Evolutionary conservation across 2,797 vertebrate genomes (phyloP).

Genomic region (Manis pentadactyla): DNA sequence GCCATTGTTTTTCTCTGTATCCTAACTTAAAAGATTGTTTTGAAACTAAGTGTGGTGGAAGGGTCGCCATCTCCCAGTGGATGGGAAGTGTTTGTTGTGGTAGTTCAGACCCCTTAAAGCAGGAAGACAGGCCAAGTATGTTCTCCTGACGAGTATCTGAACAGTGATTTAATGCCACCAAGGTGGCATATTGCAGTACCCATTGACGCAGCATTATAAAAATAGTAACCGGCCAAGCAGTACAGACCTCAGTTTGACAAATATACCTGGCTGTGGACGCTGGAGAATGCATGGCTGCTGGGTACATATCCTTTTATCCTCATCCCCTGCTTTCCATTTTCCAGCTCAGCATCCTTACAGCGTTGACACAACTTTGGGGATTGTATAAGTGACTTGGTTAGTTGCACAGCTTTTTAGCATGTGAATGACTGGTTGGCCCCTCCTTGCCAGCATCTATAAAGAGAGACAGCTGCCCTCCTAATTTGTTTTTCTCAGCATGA

Average conservation of each 20-base stretch:
- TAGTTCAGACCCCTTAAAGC: background rate
- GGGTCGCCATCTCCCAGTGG: background rate
- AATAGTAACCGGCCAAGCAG: background rate
- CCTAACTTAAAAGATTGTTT: background rate
- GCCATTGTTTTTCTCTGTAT: background rate
- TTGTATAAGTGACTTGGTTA: background rate
- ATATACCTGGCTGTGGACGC: background rate
- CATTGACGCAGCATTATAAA: background rate
- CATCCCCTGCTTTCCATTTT: background rate
- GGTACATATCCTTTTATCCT: rapidly evolving
- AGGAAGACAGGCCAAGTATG: background rate
- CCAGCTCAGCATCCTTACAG: background rate
- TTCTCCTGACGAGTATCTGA: background rate
- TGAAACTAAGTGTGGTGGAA: background rate
- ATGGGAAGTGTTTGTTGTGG: background rate
- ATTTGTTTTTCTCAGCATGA: conserved; percentile 80
- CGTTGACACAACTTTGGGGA: background rate
- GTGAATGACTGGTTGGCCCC: conserved; percentile 2
- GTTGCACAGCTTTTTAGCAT: background rate
- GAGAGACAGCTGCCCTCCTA: conserved; percentile 84
- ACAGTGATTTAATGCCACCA: rapidly evolving
- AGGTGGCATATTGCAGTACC: rapidly evolving
- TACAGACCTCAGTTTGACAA: background rate
- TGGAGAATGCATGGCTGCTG: background rate
- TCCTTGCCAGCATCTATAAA: background rate